phyloP scores from a whole-genome alignment of 2,797 vertebrate genomes.

The Coendou prehensilis region DNA sequence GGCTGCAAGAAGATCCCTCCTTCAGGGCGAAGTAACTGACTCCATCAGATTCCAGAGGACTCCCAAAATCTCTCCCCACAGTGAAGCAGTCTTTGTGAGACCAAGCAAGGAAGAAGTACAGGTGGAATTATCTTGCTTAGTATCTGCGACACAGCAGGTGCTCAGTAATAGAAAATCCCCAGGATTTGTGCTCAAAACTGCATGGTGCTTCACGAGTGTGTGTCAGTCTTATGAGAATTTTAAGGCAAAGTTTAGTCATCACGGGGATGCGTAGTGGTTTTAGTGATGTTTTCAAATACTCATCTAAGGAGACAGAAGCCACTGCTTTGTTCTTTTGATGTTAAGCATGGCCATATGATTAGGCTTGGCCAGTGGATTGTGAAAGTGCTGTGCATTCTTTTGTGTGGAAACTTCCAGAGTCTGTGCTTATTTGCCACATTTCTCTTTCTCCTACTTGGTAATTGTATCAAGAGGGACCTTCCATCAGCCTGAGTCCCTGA shows the following conservation, averaged over 20 bases:
- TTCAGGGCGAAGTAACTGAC: neutral
- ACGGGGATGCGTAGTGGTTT: neutral
- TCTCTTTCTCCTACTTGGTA: constrained; percentile 3
- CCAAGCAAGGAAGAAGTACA: neutral
- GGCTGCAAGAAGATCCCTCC: neutral
- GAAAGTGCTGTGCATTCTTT: neutral
- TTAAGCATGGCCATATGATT: neutral
- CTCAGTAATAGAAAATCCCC: neutral
- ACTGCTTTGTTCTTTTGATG: neutral
- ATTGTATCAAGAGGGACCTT: neutral
- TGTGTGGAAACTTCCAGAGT: neutral
- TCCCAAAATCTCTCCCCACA: too few relatives aligned
- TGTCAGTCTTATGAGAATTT: neutral
- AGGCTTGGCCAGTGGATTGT: neutral
- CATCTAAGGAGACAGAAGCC: neutral
- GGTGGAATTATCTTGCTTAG: neutral
- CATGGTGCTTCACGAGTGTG: neutral
- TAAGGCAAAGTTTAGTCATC: neutral
- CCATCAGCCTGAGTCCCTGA: neutral
- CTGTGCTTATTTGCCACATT: neutral
- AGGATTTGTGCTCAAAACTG: neutral
- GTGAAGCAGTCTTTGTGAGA: neutral
- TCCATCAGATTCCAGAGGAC: neutral
- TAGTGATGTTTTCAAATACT: neutral
- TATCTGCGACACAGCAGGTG: neutral